Conservation (phyloP, 1,140 invertebrate species). For the Leptonema lineaticorne region DNA sequence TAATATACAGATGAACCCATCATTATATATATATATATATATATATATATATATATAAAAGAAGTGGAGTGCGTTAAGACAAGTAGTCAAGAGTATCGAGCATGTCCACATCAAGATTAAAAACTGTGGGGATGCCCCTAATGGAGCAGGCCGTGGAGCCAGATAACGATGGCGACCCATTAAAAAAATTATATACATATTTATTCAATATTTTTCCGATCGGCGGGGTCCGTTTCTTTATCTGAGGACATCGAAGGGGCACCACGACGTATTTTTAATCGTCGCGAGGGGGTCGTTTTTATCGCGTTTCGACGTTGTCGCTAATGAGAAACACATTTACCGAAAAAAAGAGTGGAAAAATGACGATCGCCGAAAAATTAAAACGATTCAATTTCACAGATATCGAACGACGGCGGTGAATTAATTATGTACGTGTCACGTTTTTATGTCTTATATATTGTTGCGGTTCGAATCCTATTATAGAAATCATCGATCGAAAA, state of each 20-base stretch:
- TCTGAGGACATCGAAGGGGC: constrained; percentile 17
- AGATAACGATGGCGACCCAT: constrained; percentile 27
- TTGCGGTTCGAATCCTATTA: too few relatives aligned
- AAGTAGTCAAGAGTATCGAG: constrained; percentile 33
- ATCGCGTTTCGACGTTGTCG: background rate
- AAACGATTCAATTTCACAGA: background rate
- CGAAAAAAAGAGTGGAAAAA: background rate
- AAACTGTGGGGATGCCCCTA: constrained; percentile 29
- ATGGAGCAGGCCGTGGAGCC: constrained; percentile 27
- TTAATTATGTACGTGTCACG: too few relatives aligned
- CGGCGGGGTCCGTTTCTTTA: background rate
- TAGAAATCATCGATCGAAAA: too few relatives aligned
- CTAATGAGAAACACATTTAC: constrained; percentile 25
- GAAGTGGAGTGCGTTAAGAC: constrained; percentile 38
- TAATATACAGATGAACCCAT: too few relatives aligned
- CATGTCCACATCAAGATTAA: constrained; percentile 35
- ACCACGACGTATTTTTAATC: background rate
- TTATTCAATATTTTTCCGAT: constrained; percentile 37
- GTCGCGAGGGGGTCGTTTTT: background rate
- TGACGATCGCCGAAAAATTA: background rate
- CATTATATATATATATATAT: too few relatives aligned
- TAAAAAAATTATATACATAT: constrained; percentile 29
- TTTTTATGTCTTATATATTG: too few relatives aligned
- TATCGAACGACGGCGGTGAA: background rate
- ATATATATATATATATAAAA: too few relatives aligned